phyloP scores from a whole-genome alignment of 2,888 invertebrate species.

The Agrotis segetum region DNA sequence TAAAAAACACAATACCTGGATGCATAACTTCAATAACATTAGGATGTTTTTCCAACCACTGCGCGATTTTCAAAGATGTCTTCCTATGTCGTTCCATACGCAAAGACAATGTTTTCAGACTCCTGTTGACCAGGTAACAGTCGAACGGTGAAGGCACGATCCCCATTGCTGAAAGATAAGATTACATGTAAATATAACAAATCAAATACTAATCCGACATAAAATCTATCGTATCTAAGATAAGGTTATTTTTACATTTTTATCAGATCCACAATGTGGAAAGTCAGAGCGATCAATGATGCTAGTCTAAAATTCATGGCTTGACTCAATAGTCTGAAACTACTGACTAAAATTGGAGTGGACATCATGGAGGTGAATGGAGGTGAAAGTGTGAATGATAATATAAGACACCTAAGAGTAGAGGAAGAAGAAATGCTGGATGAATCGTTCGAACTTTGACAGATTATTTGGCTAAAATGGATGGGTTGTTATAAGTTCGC shows the following conservation, averaged over 20 bases:
- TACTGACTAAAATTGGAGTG: neutral
- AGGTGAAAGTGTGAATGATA: no score
- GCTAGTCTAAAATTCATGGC: neutral
- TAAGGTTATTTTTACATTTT: neutral
- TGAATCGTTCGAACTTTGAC: no score
- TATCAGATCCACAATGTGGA: neutral
- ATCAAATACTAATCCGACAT: neutral
- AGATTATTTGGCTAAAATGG: no score
- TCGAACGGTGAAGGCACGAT: constrained; percentile 99
- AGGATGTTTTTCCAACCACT: constrained; percentile 95
- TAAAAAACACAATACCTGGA: constrained; percentile 91
- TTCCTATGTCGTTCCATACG: constrained; percentile 97
- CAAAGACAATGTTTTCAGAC: constrained; percentile 97
- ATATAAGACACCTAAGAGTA: no score
- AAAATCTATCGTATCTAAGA: neutral
- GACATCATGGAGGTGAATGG: no score
- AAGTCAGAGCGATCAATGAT: neutral
- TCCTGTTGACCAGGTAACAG: constrained; percentile 97
- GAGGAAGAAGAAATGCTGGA: no score
- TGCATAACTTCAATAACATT: constrained; percentile 96
- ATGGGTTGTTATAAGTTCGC: no score
- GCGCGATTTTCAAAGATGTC: constrained; percentile 94
- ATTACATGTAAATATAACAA: neutral
- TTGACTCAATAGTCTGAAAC: neutral
- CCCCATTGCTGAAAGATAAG: constrained; percentile 93